Conservation (phyloP, 64 coral and sea anemone species). For the Stichodactyla mertensii region DNA sequence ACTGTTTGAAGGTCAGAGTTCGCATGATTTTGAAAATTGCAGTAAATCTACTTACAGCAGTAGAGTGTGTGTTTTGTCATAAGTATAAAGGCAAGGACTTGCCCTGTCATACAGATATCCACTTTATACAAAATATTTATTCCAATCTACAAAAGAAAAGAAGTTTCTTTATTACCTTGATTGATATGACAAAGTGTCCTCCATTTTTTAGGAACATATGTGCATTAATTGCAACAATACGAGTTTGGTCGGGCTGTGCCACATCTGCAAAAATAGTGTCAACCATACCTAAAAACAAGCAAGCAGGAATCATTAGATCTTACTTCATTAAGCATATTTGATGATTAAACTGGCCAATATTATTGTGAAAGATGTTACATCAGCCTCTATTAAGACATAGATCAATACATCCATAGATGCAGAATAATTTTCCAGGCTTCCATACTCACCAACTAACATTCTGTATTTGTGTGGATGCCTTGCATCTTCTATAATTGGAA, state of each 20-base stretch:
- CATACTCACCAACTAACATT: constrained; percentile 88
- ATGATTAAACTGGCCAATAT: too few relatives aligned
- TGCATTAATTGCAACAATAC: constrained; percentile 98
- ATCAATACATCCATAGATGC: not conserved
- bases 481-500: constrained; percentile 97
- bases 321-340: not conserved
- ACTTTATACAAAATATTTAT: too few relatives aligned
- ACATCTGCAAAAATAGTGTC: constrained; percentile 99
- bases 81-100: too few relatives aligned
- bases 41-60: too few relatives aligned
- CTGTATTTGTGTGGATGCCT: constrained; percentile 98
- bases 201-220: constrained; percentile 97
- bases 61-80: too few relatives aligned
- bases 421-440: not conserved
- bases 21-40: too few relatives aligned
- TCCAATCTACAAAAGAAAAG: not conserved
- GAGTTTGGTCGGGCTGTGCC: constrained; percentile 94
- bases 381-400: too few relatives aligned
- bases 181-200: constrained; percentile 98
- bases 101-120: too few relatives aligned
- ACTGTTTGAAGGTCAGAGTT: too few relatives aligned
- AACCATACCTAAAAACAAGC: constrained; percentile 79
- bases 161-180: constrained; percentile 63
- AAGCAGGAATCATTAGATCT: not conserved
- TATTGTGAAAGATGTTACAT: too few relatives aligned